Base-by-base conservation (phyloP, 2,797 vertebrate species). In the Spea hammondii region DNA sequence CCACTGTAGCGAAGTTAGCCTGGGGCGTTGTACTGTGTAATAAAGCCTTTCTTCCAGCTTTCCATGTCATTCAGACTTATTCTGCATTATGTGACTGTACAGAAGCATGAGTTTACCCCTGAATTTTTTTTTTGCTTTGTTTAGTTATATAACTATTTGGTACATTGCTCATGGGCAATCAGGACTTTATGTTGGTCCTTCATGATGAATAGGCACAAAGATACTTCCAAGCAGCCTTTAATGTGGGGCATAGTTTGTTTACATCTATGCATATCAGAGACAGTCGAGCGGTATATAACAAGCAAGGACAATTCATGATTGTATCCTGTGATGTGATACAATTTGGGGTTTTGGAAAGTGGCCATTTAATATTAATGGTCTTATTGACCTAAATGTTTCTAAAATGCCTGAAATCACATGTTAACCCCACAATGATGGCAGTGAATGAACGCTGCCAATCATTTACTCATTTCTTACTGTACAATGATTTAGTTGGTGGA, bases 11-110 rank as follows among this genome's bases (percentile, higher is more conserved):
- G 84, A 85, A 86, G 78, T 76, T 80, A 83, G 86, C 87, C 84
- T 82, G 68, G 75, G 85, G 82, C 9, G 4, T 44, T 77, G 70
- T 83, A 72, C 75, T 80, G 80, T 84, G 85, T 84, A 78, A 84
- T 70, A 79, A 85, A 88, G 70, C 82, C 83, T 88, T 87, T 87
- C 79, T 87, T 86, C 65, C 47, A 13, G 73, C 51, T 84, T 72
- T 81, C 87, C 85, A 80, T 86, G 83, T 80, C 68, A 59, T 77
- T 85, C 74, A 72, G 6, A 4, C 49, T 68, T 85, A 82, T 75
- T 85, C 70, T 57, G 5, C 50, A 11, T 74, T 83, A 7, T 4
- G 4, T 62, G 79, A 72, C 70, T 0, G 0, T 50, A 50, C 76
- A 4, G 44, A 72, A 84, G 83, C 88, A 84, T 4, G 65, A 78